Evolutionary conservation across 2,113 vertebrate genomes (phyloP), one percentile per base, ranked within the genome.

Genomic region (Austrofundulus limnaeus): DNA sequence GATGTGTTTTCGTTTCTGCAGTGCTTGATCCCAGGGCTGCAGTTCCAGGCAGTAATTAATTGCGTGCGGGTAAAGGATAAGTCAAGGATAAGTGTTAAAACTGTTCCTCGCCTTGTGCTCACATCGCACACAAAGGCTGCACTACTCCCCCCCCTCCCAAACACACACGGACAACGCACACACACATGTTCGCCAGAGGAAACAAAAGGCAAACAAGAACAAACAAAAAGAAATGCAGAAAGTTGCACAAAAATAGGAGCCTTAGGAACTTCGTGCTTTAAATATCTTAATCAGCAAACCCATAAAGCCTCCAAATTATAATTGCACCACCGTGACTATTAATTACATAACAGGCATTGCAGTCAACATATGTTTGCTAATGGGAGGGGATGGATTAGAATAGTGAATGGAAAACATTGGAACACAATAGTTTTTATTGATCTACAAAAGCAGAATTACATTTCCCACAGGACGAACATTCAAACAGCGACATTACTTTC

Each of bases 241-340:
- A 75, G 59, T 57, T 75, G 78, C 55, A 80, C 57, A 75, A 75
- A 76, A 78, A 78, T 52, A 64, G 62, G 56, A 74, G 73, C 87
- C 64, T 65, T 20, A 80, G 82, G 87, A 71, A 57, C 58, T 80
- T 85, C 77, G 66, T 73, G 69, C 79, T 87, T 89, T 87, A 90
- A 89, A 90, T 81, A 86, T 87, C 84, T 80, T 86, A 89, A 91
- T 92, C 87, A 91, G 87, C 70, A 76, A 77, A 72, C 76, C 69
- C 75, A 88, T 88, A 89, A 90, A 91, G 77, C 80, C 62, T 81
- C 75, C 79, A 54, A 42, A 81, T 88, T 91, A 90, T 87, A 92
- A 92, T 91, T 91, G 87, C 85, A 83, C 87, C 85, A 47, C 79
- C 74, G 88, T 86, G 84, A 84, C 81, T 84, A 89, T 92, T 92